Conservation (phyloP, 1,140 invertebrate genomes). For the Pectinophora gossypiella region DNA sequence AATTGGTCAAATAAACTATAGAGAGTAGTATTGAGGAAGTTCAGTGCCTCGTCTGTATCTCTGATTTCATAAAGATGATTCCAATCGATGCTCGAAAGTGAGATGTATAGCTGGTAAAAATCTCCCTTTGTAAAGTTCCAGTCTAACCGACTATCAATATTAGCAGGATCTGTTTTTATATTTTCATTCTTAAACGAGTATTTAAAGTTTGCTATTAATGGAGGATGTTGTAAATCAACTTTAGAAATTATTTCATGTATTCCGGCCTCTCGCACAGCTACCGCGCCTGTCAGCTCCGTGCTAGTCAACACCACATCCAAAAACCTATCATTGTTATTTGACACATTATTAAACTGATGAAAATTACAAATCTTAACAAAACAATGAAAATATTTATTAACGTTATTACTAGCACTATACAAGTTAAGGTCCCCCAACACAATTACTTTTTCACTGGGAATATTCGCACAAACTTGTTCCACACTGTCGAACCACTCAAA, state of each 20-base stretch:
- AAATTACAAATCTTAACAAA: no score
- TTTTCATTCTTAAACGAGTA: no score
- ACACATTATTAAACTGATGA: no score
- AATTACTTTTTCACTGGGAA: background rate
- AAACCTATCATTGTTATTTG: no score
- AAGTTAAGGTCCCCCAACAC: background rate
- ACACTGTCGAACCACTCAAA: background rate
- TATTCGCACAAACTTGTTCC: background rate
- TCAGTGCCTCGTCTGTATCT: background rate
- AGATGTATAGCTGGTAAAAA: background rate
- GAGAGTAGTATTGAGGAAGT: background rate
- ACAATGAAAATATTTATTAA: background rate
- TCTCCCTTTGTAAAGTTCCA: conserved; percentile 3
- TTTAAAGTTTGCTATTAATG: no score
- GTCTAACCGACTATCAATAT: background rate
- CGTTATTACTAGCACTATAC: background rate
- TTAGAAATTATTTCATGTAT: no score
- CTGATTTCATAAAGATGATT: background rate
- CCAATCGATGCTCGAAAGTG: background rate
- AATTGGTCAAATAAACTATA: conserved; percentile 1
- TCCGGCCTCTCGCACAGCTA: no score
- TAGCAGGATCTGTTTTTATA: conserved; percentile 1
- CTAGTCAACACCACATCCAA: no score
- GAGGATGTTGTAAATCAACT: no score
- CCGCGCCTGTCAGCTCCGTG: no score